phyloP scores from a whole-genome alignment of 2,113 vertebrate genomes.

The Corythoichthys haematopterus region DNA sequence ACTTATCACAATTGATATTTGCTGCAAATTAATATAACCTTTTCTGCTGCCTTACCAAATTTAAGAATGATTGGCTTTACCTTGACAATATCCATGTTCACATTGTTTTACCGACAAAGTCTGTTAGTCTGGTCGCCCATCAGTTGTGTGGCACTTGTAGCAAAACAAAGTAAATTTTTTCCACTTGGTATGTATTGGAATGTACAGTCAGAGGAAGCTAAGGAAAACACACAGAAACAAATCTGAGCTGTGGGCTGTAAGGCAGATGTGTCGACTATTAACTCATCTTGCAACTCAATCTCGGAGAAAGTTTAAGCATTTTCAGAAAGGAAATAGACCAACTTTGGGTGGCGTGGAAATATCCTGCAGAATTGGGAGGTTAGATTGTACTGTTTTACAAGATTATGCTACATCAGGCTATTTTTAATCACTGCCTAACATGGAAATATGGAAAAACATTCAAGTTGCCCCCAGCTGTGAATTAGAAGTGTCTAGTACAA shows the following conservation, averaged over 20 bases:
- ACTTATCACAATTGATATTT: too few species aligned
- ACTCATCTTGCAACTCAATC: neutral
- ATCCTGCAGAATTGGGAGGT: neutral
- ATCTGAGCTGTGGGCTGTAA: neutral
- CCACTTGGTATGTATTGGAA: too few species aligned
- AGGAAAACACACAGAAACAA: neutral
- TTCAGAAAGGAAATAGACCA: neutral
- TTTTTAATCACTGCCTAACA: slow-evolving; percentile 18
- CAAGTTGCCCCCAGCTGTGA: slow-evolving; percentile 61
- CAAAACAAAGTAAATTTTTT: too few species aligned
- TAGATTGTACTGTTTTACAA: neutral
- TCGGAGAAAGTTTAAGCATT: neutral
- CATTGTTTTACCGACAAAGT: too few species aligned
- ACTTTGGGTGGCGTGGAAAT: neutral
- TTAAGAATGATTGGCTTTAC: too few species aligned
- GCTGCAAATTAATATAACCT: too few species aligned
- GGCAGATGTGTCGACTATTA: neutral
- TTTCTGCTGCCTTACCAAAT: too few species aligned
- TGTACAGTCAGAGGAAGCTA: neutral
- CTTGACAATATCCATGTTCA: too few species aligned
- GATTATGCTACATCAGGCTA: neutral
- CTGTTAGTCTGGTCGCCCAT: too few species aligned
- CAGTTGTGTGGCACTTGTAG: too few species aligned
- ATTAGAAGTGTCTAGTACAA: slow-evolving; percentile 43
- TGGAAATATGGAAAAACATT: slow-evolving; percentile 65